Conservation (phyloP, 2,113 vertebrate species). For the Brachypteracias leptosomus region DNA sequence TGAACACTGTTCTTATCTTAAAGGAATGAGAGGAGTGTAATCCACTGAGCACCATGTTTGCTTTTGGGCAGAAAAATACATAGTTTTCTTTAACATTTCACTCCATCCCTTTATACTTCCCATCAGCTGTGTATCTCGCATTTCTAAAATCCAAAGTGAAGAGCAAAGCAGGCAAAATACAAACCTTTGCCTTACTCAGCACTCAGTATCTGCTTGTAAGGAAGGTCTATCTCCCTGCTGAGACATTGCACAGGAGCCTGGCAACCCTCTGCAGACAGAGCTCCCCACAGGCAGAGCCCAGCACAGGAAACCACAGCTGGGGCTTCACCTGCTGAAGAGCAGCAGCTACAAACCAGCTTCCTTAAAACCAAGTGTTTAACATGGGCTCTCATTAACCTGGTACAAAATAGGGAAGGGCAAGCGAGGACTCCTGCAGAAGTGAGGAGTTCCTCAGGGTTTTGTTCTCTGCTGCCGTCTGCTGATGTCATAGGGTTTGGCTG, state of each 20-base stretch:
- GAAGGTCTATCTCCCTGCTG: background rate
- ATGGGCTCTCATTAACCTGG: background rate
- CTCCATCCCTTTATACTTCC: background rate
- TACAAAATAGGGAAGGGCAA: background rate
- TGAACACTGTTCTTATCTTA: constrained; percentile 35
- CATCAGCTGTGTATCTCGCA: background rate
- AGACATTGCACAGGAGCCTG: background rate
- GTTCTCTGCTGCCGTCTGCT: background rate
- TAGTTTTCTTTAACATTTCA: background rate
- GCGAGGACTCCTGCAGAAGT: background rate
- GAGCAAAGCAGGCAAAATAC: background rate
- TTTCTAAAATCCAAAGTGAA: background rate
- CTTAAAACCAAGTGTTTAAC: background rate
- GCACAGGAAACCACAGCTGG: accelerated
- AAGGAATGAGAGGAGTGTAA: constrained; percentile 36
- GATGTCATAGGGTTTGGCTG: background rate
- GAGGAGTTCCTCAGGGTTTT: background rate
- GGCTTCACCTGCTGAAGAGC: background rate
- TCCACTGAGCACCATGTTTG: constrained; percentile 20
- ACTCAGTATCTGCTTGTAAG: background rate
- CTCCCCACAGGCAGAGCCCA: background rate
- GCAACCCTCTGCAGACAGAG: background rate
- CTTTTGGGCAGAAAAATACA: constrained; percentile 18
- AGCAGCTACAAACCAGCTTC: background rate
- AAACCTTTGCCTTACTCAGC: background rate